Evolutionary conservation across 2,888 invertebrate species (phyloP).

Genomic region (Spisula subtruncata): DNA sequence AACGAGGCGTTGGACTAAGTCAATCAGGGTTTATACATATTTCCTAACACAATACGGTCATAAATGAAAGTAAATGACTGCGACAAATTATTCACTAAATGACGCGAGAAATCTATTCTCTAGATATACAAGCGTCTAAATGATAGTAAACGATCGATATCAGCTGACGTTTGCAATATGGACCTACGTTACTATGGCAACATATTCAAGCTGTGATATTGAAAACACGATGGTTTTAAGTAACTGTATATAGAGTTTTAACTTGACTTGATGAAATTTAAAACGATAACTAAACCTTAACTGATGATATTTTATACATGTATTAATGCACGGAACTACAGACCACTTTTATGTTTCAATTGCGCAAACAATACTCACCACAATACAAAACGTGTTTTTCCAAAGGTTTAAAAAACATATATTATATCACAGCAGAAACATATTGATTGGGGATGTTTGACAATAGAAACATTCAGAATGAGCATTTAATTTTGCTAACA

Average conservation of each 20-base stretch:
- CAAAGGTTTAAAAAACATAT: no score
- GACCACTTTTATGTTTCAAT: no score
- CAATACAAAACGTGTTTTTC: no score
- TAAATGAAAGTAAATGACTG: conserved; percentile 33
- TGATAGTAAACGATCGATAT: conserved; percentile 55
- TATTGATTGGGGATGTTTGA: no score
- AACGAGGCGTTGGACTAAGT: not conserved
- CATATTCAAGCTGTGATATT: conserved; percentile 50
- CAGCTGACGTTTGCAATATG: conserved; percentile 58
- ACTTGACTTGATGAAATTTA: conserved; percentile 8
- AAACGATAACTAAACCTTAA: not conserved
- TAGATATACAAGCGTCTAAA: conserved; percentile 42
- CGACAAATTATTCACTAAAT: conserved; percentile 52
- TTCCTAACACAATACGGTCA: not conserved
- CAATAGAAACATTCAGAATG: no score
- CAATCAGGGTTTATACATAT: not conserved
- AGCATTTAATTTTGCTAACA: no score
- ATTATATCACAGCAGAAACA: no score
- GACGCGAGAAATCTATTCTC: conserved; percentile 49
- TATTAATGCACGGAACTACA: no score
- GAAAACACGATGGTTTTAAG: conserved; percentile 23
- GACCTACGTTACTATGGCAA: conserved; percentile 56
- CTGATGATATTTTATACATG: no score
- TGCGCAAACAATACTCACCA: no score
- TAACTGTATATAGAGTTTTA: conserved; percentile 11